Percentiles rank a stretch among this genome's conserved stretches.
phyloP scores from a whole-genome alignment of 2,113 vertebrate genomes.

The Sprattus sprattus region DNA sequence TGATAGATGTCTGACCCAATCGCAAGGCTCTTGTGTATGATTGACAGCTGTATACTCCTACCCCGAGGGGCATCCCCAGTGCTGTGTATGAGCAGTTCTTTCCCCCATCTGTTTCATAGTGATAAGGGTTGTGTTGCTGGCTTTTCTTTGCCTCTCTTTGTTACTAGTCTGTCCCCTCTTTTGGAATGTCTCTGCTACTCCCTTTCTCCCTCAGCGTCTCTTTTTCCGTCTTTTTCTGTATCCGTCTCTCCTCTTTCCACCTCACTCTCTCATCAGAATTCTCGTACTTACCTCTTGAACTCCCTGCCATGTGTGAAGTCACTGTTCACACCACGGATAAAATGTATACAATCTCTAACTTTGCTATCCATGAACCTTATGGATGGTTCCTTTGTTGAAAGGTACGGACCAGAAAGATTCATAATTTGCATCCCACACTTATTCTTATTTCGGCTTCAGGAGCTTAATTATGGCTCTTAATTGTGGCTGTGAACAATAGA shows the following conservation, averaged over 20 bases:
- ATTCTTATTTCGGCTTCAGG: background rate
- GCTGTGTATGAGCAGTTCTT: background rate
- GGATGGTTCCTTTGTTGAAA: background rate
- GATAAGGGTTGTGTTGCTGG: background rate
- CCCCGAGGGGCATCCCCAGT: background rate
- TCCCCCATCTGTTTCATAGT: background rate
- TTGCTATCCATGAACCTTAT: background rate
- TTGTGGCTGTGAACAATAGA: background rate
- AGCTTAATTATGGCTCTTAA: background rate
- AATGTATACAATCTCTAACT: background rate
- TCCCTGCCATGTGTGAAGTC: too few relatives aligned
- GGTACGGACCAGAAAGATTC: background rate
- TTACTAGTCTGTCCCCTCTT: background rate
- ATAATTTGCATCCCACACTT: background rate
- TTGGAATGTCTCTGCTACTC: background rate
- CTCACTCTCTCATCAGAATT: background rate
- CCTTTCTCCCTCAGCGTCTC: background rate
- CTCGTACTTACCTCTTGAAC: too few relatives aligned
- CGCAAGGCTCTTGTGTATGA: background rate
- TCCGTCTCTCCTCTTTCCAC: constrained; percentile 8
- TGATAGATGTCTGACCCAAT: constrained; percentile 15
- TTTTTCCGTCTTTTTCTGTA: background rate
- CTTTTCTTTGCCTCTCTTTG: background rate
- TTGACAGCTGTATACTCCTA: constrained; percentile 2
- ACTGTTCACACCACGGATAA: background rate